Base-by-base conservation (phyloP, 2,797 vertebrate species). In the Cirrhinus mrigala region DNA sequence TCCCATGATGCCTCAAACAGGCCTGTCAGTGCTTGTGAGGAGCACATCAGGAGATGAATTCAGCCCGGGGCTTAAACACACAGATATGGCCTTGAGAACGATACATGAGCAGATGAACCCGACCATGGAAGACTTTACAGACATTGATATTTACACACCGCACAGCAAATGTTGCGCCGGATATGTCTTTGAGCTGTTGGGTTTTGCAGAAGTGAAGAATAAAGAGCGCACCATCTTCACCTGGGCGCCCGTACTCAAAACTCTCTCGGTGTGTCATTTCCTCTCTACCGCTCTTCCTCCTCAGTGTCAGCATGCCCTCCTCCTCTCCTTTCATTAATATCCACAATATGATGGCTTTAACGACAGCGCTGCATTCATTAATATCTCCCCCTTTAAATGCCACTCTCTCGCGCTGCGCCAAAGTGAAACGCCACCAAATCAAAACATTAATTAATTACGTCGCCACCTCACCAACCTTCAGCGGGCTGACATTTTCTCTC, bases 391-490 rank as follows among this genome's bases (percentile, higher is more conserved):
- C 89, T 92, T 93, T 93, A 92, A 95, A 95, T 92, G 90, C 88
- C 91, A 92, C 91, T 92, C 88, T 87, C 86, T 88, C 89, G 85
- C 87, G 88, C 89, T 91, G 87, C 84, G 90, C 87, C 87, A 92
- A 91, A 93, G 89, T 92, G 91, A 94, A 93, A 91, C 89, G 89
- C 87, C 83, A 90, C 85, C 89, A 92, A 95, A 93, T 92, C 89
- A 93, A 94, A 94, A 92, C 90, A 92, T 92, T 91, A 92, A 95
- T 94, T 94, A 93, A 94, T 91, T 89, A 88, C 86, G 92, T 92
- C 90, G 85, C 87, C 88, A 93, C 93, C 93, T 93, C 86, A 87
- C 89, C 88, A 84, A 84, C 90, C 90, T 87, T 92, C 91, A 90
- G 70, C 84, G 80, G 79, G 87, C 89, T 91, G 90, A 91, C 88